phyloP scores from a whole-genome alignment of 2,888 invertebrate genomes.

The Brachynemurus nebulosus region DNA sequence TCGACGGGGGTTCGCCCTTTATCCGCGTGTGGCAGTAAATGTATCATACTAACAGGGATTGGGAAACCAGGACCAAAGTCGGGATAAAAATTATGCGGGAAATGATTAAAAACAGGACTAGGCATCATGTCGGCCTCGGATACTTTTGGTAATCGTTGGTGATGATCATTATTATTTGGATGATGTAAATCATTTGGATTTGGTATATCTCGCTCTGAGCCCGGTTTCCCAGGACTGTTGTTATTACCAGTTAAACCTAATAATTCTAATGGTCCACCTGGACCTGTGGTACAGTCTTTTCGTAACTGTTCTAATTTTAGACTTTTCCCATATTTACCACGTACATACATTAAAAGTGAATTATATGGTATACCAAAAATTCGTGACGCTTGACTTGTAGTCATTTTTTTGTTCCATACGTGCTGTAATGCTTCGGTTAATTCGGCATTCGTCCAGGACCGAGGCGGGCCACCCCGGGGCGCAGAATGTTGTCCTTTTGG shows the following conservation, averaged over 20 bases:
- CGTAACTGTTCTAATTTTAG: constrained; percentile 74
- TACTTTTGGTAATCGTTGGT: constrained; percentile 44
- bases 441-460: constrained; percentile 87
- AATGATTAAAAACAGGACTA: constrained; percentile 56
- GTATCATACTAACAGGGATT: constrained; percentile 73
- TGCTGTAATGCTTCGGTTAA: constrained; percentile 80
- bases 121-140: constrained; percentile 51
- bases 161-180: constrained; percentile 10
- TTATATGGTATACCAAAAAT: constrained; percentile 91
- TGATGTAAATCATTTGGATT: neutral
- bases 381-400: constrained; percentile 79
- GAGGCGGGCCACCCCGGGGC: constrained; percentile 76
- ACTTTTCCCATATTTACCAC: constrained; percentile 88
- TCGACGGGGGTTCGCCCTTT: constrained; percentile 51
- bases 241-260: constrained; percentile 43
- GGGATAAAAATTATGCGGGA: constrained; percentile 69
- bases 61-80: constrained; percentile 68
- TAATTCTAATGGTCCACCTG: constrained; percentile 49
- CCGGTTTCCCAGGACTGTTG: constrained; percentile 37
- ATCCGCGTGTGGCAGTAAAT: constrained; percentile 66
- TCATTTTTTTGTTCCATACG: constrained; percentile 94
- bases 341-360: constrained; percentile 80
- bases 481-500: constrained; percentile 87
- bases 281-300: constrained; percentile 73
- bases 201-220: constrained; percentile 33